Base-by-base conservation (phyloP, 2,888 invertebrate species). In the Orthosia incerta region DNA sequence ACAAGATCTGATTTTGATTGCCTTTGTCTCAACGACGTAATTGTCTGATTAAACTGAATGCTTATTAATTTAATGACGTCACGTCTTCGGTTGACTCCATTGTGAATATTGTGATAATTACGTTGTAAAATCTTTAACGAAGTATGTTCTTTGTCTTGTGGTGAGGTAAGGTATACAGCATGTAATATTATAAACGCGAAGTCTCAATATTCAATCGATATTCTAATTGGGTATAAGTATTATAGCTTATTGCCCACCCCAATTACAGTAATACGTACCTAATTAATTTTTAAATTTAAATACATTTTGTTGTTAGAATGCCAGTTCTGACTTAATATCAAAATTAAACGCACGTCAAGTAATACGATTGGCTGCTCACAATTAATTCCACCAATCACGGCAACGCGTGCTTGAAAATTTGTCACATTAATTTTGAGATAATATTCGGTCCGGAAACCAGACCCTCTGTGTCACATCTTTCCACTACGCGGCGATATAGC, bases 61-160 rank as follows among this genome's bases (percentile, higher is more conserved):
- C 26, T 74, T 64, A 60, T 76, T 72, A 67, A 68, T 83, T 74
- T 76, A 74, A 83, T 74, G 74, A 72, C 59, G 63, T 69, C 59
- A 65, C 65, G 18, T 59, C 45, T 68, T 63, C n/a, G 16, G 26
- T 51, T 7, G 60, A 48, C 55, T 55, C 65, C 7, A 31, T 65
- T 67, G 69, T 53, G 7, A 26, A 59, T 46, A 63, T 76, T 65
- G 26, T 26, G 26, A 26, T 26, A 26, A n/a, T n/a, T 26, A 71
- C 23, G 31, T 67, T 26, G 46, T 55, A 59, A 66, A 45, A 4
- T 51, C n/a, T 45, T 45, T 31, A 57, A 16, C 16, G 23, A 55
- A 46, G 57, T 50, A 26, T 64, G 23, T 53, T 26, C 2, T 45
- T 26, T 16, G 31, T 39, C 18, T n/a, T 55, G 4, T 31, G 15